Conservation (phyloP, 2,113 vertebrate species). For the Holacanthus passer region DNA sequence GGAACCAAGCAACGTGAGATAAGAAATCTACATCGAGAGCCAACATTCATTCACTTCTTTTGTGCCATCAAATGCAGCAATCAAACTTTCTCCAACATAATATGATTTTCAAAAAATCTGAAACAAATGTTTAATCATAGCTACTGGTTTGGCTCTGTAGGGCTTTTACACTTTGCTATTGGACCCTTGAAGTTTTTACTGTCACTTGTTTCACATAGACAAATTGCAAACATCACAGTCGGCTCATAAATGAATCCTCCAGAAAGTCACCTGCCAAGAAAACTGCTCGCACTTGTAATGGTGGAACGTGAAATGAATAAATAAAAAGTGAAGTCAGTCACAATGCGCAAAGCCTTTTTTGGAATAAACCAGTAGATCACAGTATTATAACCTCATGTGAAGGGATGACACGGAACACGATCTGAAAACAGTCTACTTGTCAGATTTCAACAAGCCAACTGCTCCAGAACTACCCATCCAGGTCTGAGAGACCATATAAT, state of each 20-base stretch:
- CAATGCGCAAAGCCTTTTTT: conserved; percentile 10
- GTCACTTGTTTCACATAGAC: background rate
- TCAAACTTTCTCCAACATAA: background rate
- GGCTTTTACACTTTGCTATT: background rate
- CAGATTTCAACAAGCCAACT: conserved; percentile 50
- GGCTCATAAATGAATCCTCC: background rate
- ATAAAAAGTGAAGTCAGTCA: background rate
- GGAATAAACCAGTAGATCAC: conserved; percentile 58
- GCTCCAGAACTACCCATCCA: conserved; percentile 25
- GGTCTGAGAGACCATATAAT: conserved; percentile 52
- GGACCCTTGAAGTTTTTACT: no score
- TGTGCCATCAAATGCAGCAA: no score
- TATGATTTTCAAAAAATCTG: background rate
- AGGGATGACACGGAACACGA: conserved; percentile 45
- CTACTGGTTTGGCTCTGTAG: background rate
- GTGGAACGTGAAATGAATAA: background rate
- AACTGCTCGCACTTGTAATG: background rate
- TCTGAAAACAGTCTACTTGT: conserved; percentile 66
- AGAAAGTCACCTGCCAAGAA: background rate
- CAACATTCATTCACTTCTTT: conserved; percentile 7
- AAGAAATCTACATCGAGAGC: background rate
- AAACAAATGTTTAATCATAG: background rate
- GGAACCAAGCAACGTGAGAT: background rate
- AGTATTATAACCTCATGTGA: conserved; percentile 65
- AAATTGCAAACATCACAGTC: background rate